Percentiles rank a stretch among this genome's conserved stretches.
phyloP scores from a whole-genome alignment of 2,888 invertebrate species.

The Sarcophaga subvicina region DNA sequence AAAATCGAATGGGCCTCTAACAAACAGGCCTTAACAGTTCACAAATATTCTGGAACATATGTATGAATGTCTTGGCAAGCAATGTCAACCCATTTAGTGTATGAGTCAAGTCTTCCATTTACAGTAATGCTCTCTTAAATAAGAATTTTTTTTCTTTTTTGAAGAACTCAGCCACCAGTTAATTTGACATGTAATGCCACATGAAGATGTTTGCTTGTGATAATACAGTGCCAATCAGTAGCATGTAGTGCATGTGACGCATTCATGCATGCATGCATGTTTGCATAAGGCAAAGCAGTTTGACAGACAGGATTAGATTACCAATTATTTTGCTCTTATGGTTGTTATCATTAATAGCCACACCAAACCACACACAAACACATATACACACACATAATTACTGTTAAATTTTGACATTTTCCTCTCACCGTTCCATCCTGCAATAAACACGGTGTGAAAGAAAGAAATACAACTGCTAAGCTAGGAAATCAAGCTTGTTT shows the following conservation, averaged over 20 bases:
- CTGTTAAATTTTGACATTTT: constrained; percentile 3
- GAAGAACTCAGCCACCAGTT: neutral
- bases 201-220: constrained; percentile 7
- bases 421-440: constrained; percentile 30
- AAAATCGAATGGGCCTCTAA: constrained; percentile 64
- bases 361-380: constrained; percentile 34
- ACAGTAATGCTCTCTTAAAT: neutral
- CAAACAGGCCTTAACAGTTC: constrained; percentile 66
- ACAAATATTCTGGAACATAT: constrained; percentile 33
- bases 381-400: constrained; percentile 11
- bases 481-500: neutral
- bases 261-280: constrained; percentile 21
- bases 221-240: constrained; percentile 22
- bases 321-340: constrained; percentile 18
- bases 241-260: constrained; percentile 6
- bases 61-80: neutral
- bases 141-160: too few relatives aligned
- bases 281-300: constrained; percentile 46
- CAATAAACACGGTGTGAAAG: neutral
- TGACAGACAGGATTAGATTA: constrained; percentile 64
- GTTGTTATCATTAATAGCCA: constrained; percentile 1
- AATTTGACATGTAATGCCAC: constrained; percentile 58
- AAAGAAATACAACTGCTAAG: constrained; percentile 7
- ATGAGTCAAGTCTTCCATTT: constrained; percentile 38
- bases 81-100: constrained; percentile 38